Percentiles rank a stretch among this genome's conserved stretches.
phyloP scores from a whole-genome alignment of 2,888 invertebrate genomes.

The Eulithis prunata region DNA sequence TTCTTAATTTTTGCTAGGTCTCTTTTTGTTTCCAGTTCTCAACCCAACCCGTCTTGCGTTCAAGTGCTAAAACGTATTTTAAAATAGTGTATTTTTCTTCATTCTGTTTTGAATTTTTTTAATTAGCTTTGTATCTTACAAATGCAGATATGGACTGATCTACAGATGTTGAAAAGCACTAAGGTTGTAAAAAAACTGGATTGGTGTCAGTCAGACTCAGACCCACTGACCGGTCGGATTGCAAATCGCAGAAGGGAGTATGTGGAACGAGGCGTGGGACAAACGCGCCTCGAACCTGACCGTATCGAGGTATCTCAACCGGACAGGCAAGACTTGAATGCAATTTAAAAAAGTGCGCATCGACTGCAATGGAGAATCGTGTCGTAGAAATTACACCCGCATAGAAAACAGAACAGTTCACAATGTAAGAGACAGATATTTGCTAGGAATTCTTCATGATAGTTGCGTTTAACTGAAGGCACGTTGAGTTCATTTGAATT shows the following conservation, averaged over 20 bases:
- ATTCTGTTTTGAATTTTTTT: constrained; percentile 27
- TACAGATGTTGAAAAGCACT: constrained; percentile 18
- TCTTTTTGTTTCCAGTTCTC: constrained; percentile 60
- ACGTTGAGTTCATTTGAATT: constrained; percentile 72
- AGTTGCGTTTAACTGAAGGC: constrained; percentile 54
- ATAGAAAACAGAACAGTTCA: constrained; percentile 49
- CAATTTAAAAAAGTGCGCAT: constrained; percentile 65
- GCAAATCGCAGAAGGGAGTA: constrained; percentile 62
- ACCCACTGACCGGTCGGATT: constrained; percentile 56
- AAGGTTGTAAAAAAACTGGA: constrained; percentile 40
- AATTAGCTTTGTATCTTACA: constrained; percentile 13
- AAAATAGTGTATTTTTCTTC: constrained; percentile 46
- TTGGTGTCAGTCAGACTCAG: constrained; percentile 49
- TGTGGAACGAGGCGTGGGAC: constrained; percentile 76
- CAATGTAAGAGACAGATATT: constrained; percentile 18
- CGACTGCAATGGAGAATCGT: constrained; percentile 60
- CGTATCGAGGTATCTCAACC: constrained; percentile 81
- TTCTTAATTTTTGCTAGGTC: constrained; percentile 68
- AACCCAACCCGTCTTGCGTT: constrained; percentile 53
- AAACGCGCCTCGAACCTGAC: constrained; percentile 74
- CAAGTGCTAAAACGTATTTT: constrained; percentile 41
- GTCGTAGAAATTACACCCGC: constrained; percentile 57
- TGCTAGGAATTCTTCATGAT: constrained; percentile 47
- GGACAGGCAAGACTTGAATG: constrained; percentile 72
- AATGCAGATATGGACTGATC: constrained; percentile 10